These are phyloP conservation scores for Pelusios castaneus DNA, from an alignment of 2,113 vertebrate species.

Conservation along the genomic window DNA sequence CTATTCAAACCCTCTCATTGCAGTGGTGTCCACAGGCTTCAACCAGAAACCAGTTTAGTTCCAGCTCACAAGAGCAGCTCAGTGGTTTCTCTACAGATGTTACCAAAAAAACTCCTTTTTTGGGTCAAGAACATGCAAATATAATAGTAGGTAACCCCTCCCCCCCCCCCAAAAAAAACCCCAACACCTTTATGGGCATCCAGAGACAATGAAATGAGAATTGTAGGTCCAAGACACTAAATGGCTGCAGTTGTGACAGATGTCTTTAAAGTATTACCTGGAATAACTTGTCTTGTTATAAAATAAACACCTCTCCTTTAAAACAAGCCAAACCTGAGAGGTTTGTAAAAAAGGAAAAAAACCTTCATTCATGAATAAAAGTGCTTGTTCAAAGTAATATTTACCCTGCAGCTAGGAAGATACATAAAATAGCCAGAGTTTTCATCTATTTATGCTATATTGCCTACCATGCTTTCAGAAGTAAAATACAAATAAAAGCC, in stretches of 20 bases:
- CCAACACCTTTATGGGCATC: neutral
- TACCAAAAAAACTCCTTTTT: neutral
- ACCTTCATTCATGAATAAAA: neutral
- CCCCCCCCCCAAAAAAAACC: neutral
- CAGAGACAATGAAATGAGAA: neutral
- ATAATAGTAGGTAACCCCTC: neutral
- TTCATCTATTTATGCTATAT: neutral
- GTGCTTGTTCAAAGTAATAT: neutral
- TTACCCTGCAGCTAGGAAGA: neutral
- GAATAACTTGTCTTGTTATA: fast-evolving
- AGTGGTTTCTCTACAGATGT: neutral
- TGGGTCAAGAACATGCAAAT: neutral
- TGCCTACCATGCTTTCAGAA: neutral
- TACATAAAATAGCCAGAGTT: neutral
- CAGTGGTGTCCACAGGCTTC: neutral
- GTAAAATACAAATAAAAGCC: neutral
- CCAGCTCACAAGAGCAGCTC: neutral
- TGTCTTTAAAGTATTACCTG: fast-evolving
- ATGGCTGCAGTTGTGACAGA: fast-evolving
- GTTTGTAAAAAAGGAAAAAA: neutral
- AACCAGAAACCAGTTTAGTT: neutral
- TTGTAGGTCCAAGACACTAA: neutral
- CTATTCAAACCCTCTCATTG: neutral
- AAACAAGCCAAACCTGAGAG: neutral
- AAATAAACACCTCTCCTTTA: neutral